phyloP scores from a whole-genome alignment of 2,888 invertebrate species.

The Halictus quadricinctus region DNA sequence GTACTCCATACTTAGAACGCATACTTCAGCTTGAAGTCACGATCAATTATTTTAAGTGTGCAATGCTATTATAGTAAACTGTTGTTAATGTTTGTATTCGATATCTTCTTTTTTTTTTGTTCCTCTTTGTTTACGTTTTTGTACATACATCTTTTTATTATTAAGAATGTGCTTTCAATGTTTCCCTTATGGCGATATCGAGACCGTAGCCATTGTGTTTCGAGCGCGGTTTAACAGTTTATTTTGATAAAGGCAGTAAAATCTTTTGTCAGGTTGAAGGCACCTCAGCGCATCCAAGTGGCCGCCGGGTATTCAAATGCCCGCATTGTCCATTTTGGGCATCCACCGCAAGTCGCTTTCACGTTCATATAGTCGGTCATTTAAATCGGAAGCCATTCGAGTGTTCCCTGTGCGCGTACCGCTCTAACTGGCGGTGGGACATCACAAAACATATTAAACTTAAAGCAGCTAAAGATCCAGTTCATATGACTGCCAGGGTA shows the following conservation, averaged over 20 bases:
- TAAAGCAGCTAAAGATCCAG: constrained; percentile 92
- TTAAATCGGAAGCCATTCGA: constrained; percentile 97
- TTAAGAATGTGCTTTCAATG: constrained; percentile 70
- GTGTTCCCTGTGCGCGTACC: constrained; percentile 96
- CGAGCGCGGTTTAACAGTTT: constrained; percentile 38
- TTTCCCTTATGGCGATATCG: constrained; percentile 58
- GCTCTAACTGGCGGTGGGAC: constrained; percentile 98
- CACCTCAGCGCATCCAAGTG: constrained; percentile 72
- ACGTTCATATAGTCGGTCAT: constrained; percentile 96
- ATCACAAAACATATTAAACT: constrained; percentile 97
- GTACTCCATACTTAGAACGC: neutral
- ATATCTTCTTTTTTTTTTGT: neutral
- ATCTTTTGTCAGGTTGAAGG: constrained; percentile 78
- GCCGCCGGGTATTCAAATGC: constrained; percentile 92
- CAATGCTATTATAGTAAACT: constrained; percentile 24
- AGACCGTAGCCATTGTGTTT: constrained; percentile 59
- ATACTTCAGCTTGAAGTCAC: constrained; percentile 41
- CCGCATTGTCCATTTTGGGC: constrained; percentile 97
- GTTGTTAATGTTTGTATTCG: constrained; percentile 11
- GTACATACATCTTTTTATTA: constrained; percentile 53
- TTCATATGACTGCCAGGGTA: constrained; percentile 91
- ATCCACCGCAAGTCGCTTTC: constrained; percentile 95
- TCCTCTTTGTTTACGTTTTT: constrained; percentile 23
- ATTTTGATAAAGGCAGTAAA: constrained; percentile 68
- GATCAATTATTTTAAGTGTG: constrained; percentile 45